These are phyloP conservation scores for Octodon degus DNA, from an alignment of 2,113 vertebrate genomes.

Conservation along the genomic window DNA sequence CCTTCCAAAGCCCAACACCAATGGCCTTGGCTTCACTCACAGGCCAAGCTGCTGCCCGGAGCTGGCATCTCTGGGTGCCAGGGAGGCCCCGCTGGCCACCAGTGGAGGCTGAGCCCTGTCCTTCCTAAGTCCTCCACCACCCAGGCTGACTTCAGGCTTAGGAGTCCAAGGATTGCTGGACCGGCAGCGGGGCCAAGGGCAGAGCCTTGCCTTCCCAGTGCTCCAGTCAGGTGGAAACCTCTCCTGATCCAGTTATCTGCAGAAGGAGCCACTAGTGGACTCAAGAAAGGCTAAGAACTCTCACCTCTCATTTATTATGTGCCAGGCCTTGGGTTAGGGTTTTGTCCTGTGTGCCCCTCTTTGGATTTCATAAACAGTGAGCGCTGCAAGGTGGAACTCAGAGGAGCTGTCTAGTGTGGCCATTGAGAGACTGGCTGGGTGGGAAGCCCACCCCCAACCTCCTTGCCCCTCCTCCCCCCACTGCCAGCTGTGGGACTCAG, in stretches of 20 bases:
- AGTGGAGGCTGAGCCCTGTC: neutral
- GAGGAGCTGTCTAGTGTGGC: rapidly evolving
- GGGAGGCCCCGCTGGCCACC: neutral
- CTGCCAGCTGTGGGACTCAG: neutral
- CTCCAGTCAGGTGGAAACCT: neutral
- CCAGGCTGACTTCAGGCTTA: neutral
- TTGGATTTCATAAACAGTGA: neutral
- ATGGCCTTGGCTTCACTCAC: neutral
- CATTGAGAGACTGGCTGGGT: neutral
- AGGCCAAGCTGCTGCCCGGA: neutral
- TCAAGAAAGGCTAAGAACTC: neutral
- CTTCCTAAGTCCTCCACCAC: neutral
- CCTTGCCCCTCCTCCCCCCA: no score
- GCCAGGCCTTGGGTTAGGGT: neutral
- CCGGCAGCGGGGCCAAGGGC: neutral
- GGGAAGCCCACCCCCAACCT: neutral
- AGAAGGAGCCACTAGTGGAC: neutral
- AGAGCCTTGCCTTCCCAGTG: neutral
- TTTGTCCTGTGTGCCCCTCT: neutral
- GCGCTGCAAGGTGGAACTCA: neutral
- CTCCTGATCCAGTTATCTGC: neutral
- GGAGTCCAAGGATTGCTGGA: neutral
- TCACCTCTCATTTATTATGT: neutral
- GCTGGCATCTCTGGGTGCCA: rapidly evolving
- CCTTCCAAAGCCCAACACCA: neutral